Conservation (phyloP, 2,113 vertebrate species). For the Osmerus mordax region DNA sequence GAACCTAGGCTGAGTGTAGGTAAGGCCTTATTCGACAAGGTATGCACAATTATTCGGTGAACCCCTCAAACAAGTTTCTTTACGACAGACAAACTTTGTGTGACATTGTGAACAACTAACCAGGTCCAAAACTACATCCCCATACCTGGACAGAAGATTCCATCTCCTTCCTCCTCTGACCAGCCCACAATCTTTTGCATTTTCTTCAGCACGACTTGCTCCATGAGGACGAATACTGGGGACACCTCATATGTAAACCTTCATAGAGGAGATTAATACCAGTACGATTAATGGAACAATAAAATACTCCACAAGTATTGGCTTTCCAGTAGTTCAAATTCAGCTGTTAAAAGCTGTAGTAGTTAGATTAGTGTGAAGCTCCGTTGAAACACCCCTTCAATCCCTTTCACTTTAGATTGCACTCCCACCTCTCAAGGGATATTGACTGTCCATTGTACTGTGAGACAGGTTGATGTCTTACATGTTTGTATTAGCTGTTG, state of each 20-base stretch:
- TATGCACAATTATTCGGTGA: too few species aligned
- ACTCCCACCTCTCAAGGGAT: too few species aligned
- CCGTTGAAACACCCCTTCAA: too few species aligned
- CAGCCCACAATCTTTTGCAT: slow-evolving; percentile 70
- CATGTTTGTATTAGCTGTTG: slow-evolving; percentile 68
- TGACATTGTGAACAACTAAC: neutral
- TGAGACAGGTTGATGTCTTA: slow-evolving; percentile 15
- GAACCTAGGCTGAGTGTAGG: too few species aligned
- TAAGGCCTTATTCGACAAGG: too few species aligned
- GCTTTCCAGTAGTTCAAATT: too few species aligned
- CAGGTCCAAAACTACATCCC: neutral
- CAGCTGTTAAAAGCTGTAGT: too few species aligned
- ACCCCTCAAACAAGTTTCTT: too few species aligned
- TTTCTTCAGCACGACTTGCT: slow-evolving; percentile 71
- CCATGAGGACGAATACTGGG: slow-evolving; percentile 68
- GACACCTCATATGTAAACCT: slow-evolving; percentile 75
- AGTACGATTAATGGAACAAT: neutral
- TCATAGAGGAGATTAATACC: slow-evolving; percentile 2
- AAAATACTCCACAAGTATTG: too few species aligned
- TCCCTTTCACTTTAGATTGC: too few species aligned
- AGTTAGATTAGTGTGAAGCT: too few species aligned
- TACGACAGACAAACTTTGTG: too few species aligned
- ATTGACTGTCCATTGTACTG: neutral
- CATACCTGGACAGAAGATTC: slow-evolving; percentile 71
- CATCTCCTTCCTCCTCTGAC: slow-evolving; percentile 60